Evolutionary conservation across 2,888 invertebrate genomes (phyloP).

Genomic region (Zygogramma bicolorata): DNA sequence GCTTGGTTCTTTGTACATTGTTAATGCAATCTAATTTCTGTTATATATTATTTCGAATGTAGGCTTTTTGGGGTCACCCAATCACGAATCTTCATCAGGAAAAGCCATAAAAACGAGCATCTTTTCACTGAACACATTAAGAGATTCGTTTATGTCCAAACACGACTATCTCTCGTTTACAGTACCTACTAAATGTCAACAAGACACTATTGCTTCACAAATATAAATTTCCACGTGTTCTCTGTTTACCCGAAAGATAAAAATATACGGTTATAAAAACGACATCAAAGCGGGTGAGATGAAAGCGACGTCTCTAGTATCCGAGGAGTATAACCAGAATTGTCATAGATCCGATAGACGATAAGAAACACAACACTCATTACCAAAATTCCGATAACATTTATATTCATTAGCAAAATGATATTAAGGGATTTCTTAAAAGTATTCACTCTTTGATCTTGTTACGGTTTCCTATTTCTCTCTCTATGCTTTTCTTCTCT

Average conservation of each 20-base stretch:
- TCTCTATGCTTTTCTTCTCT: too few relatives aligned
- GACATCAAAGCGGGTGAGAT: constrained; percentile 34
- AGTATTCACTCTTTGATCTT: neutral
- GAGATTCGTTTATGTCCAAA: neutral
- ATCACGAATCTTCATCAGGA: neutral
- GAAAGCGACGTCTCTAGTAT: too few relatives aligned
- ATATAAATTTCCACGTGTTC: constrained; percentile 21
- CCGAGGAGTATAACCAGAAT: neutral
- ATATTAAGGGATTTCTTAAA: too few relatives aligned
- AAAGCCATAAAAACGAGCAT: neutral
- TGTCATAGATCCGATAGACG: neutral
- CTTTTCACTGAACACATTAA: neutral
- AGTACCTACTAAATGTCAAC: neutral
- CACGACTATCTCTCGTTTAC: neutral
- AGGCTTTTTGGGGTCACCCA: too few relatives aligned
- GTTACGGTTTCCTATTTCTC: too few relatives aligned
- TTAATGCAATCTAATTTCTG: too few relatives aligned
- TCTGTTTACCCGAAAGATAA: constrained; percentile 32
- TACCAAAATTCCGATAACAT: too few relatives aligned
- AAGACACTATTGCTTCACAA: neutral
- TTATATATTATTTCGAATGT: too few relatives aligned
- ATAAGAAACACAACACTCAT: neutral
- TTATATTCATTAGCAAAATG: too few relatives aligned
- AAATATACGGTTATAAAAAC: constrained; percentile 30
- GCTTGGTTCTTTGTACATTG: too few relatives aligned